Conservation (phyloP, 2,797 vertebrate genomes). For the Macroramphosus scolopax region DNA sequence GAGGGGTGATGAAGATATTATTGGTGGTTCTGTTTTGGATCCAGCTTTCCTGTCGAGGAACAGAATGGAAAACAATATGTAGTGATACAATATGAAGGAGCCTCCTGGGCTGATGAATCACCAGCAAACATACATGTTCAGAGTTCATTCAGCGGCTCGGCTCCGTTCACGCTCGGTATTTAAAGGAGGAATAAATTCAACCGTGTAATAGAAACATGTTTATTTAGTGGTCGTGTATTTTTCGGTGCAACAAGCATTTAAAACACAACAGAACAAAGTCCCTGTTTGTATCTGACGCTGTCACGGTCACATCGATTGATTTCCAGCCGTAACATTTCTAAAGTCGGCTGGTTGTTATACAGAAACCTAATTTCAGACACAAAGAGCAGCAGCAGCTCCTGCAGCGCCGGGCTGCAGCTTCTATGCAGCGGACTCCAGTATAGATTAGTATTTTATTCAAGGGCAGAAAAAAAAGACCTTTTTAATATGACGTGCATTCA, state of each 20-base stretch:
- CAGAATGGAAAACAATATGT: no score
- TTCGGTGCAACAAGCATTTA: conserved; percentile 21
- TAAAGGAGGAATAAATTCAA: background rate
- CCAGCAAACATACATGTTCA: no score
- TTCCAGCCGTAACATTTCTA: conserved; percentile 35
- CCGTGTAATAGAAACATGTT: conserved; percentile 22
- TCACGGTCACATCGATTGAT: conserved; percentile 37
- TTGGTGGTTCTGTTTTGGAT: no score
- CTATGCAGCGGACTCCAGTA: conserved; percentile 14
- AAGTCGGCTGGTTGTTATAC: conserved; percentile 33
- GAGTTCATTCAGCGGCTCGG: no score
- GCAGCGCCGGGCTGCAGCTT: conserved; percentile 3
- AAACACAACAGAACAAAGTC: conserved; percentile 19
- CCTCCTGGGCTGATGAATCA: no score
- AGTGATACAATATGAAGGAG: no score
- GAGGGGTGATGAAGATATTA: no score
- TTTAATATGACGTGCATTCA: conserved; percentile 33
- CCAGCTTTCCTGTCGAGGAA: no score
- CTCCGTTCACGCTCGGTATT: background rate
- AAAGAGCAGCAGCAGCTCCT: conserved; percentile 26
- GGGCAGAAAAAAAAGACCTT: conserved; percentile 39
- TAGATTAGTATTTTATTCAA: conserved; percentile 31
- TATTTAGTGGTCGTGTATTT: no score
- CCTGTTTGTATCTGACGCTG: conserved; percentile 28
- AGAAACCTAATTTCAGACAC: conserved; percentile 36